Evolutionary conservation across 2,888 invertebrate species (phyloP).

Genomic region (Kuschelorhynchus macadamiae): DNA sequence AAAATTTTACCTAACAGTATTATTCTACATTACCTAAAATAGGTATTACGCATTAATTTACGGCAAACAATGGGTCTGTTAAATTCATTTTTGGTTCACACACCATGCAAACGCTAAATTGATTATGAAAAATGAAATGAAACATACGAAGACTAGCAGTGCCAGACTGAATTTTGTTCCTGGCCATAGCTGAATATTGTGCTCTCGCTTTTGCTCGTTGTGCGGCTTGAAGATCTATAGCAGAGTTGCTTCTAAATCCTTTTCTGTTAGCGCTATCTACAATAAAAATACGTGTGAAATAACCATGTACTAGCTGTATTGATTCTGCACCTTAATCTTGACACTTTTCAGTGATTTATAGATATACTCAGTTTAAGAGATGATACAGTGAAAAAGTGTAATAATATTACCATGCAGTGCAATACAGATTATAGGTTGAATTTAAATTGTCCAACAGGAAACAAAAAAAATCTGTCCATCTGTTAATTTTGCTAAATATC

Average conservation of each 20-base stretch:
- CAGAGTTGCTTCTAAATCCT: constrained; percentile 89
- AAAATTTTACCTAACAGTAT: too few relatives aligned
- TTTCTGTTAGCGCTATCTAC: constrained; percentile 58
- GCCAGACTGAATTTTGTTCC: constrained; percentile 79
- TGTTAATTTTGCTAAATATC: too few relatives aligned
- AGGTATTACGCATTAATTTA: background rate
- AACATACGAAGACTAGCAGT: constrained; percentile 82
- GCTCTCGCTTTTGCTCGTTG: constrained; percentile 88
- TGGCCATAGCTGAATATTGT: constrained; percentile 84
- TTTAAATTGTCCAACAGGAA: too few relatives aligned
- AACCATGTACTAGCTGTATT: too few relatives aligned
- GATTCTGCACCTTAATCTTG: too few relatives aligned
- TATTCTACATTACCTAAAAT: background rate
- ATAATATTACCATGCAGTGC: too few relatives aligned
- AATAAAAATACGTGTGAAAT: constrained; percentile 12
- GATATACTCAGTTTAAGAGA: too few relatives aligned
- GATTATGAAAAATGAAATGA: constrained; percentile 25
- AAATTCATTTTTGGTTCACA: background rate
- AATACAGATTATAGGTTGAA: too few relatives aligned
- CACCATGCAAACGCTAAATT: constrained; percentile 20
- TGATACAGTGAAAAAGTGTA: too few relatives aligned
- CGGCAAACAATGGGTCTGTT: background rate
- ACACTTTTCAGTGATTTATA: too few relatives aligned
- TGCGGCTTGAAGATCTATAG: constrained; percentile 93
- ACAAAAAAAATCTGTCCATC: too few relatives aligned